Evolutionary conservation across 2,888 invertebrate species (phyloP), one percentile per base, ranked within the genome.

Genomic region (Iselma pallidipennis): DNA sequence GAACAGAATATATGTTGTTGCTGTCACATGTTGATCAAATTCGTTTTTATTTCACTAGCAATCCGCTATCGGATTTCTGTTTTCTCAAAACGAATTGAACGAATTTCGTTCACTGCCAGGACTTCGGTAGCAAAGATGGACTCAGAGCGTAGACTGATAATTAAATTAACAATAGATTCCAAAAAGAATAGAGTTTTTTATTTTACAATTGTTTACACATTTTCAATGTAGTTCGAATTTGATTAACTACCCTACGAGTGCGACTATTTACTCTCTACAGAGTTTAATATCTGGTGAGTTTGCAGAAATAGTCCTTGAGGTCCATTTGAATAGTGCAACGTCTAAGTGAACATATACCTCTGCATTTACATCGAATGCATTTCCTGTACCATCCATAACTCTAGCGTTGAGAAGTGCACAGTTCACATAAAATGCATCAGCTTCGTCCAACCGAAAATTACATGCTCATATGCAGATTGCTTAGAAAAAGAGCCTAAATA

Each of bases 381-480:
- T 51, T 51, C 51, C 51, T 16, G 21, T 14, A 29, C 29, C 25
- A 28, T 60, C 64, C 60, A 61, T 64, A 57, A 61, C 59, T 60
- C 55, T 60, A 55, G 57, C 54, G 57, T 60, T 49, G 60, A 60
- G 57, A 56, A 63, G 60, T 60, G 59, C 60, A 63, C 57, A 63
- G 60, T 60, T 59, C 63, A 60, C 29, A 51, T 31, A 29, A 51
- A 51, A 51, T 51, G 29, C 51, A 51, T 19, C 28, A 12, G 28
- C 12, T 19, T 21, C 16, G 29, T 6, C 29, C 2, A 16, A 10
- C 19, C 21, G 21, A 10, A 42, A 21, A 21, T 37, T 16, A 16
- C 16, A 33, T 5, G 14, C 9, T 10, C n/a, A 5, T 37, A 37
- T 37, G 37, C 37, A 42, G 19, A 42, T 42, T 21, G 42, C 19